Evolutionary conservation across 2,113 vertebrate species (phyloP).

Genomic region (Sinocyclocheilus grahami): DNA sequence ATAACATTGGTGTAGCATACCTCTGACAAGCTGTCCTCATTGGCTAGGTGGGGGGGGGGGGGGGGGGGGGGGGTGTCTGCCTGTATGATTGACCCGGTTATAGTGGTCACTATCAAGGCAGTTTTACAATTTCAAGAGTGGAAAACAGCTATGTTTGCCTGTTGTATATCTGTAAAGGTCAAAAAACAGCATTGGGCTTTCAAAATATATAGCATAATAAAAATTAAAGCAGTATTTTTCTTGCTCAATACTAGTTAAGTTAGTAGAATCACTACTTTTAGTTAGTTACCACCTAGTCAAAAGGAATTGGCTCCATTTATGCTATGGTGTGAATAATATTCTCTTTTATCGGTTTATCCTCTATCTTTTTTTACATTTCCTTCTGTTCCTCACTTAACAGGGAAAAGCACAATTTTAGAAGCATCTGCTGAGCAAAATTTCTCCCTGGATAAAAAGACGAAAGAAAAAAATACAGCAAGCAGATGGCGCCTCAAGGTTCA

Average conservation of each 20-base stretch:
- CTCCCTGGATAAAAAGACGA: conserved; percentile 38
- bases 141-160: background rate
- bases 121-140: background rate
- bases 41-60: no score
- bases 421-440: conserved; percentile 91
- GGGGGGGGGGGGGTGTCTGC: background rate
- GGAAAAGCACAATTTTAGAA: conserved; percentile 79
- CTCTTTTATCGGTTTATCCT: background rate
- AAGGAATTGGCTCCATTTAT: background rate
- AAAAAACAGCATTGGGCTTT: background rate
- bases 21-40: no score
- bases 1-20: no score
- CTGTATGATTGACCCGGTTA: background rate
- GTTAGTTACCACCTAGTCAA: background rate
- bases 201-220: background rate
- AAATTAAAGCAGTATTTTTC: background rate
- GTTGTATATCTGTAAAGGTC: background rate
- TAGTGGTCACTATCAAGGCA: background rate
- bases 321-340: background rate
- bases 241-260: background rate
- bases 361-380: conserved; percentile 61
- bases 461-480: conserved; percentile 82
- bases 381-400: conserved; percentile 2
- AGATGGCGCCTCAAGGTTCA: conserved; percentile 97
- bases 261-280: background rate